Evolutionary conservation across 1,140 invertebrate species (phyloP).

Genomic region (Cardiocondyla obscurior): DNA sequence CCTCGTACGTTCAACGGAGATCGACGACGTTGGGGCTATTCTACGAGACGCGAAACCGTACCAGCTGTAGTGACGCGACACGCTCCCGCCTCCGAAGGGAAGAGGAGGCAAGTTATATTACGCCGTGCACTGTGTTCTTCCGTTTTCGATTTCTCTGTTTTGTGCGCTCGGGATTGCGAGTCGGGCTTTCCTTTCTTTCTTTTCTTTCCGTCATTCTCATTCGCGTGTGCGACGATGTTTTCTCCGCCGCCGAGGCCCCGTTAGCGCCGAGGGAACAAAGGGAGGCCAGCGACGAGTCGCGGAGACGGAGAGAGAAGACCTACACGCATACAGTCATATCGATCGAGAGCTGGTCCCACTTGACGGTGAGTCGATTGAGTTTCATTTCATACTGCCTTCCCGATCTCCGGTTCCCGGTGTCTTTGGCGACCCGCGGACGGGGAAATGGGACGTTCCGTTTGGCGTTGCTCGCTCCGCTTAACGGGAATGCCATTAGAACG

Average conservation of each 20-base stretch:
- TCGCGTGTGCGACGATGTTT: conserved; percentile 53
- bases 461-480: background rate
- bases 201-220: no score
- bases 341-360: conserved; percentile 66
- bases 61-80: conserved; percentile 35
- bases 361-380: conserved; percentile 73
- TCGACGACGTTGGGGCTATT: background rate
- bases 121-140: conserved; percentile 9
- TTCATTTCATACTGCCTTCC: conserved; percentile 31
- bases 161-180: background rate
- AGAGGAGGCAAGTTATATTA: conserved; percentile 18
- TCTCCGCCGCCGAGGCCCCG: conserved; percentile 29
- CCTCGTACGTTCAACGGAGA: background rate
- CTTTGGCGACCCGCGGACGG: background rate
- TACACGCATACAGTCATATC: conserved; percentile 60
- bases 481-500: background rate
- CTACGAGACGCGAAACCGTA: conserved; percentile 14
- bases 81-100: background rate
- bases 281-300: conserved; percentile 26
- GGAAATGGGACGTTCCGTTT: background rate
- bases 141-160: conserved; percentile 19
- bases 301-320: background rate
- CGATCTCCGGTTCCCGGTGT: conserved; percentile 1
- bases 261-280: conserved; percentile 66
- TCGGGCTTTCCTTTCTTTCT: conserved; percentile 1